phyloP scores from a whole-genome alignment of 1,140 invertebrate genomes.

The Microvelia longipes region DNA sequence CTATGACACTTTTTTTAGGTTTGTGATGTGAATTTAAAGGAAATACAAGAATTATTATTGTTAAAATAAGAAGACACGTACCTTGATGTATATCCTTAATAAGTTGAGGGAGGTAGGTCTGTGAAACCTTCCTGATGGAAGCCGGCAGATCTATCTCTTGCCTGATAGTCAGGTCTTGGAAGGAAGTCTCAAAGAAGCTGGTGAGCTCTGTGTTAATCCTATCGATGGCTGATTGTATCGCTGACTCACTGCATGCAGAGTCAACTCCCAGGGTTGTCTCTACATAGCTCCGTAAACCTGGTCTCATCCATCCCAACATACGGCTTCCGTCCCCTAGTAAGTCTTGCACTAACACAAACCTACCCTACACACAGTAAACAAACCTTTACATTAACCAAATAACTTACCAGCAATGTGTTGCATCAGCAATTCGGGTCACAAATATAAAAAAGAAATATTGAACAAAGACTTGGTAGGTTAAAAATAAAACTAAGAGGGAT shows the following conservation, averaged over 20 bases:
- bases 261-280: not conserved
- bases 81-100: not conserved
- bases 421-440: no score
- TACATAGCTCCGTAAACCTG: not conserved
- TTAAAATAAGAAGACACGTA: not conserved
- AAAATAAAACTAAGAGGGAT: no score
- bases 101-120: constrained; percentile 1
- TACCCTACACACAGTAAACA: no score
- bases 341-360: not conserved
- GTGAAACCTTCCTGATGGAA: constrained; percentile 22
- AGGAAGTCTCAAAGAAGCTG: constrained; percentile 8
- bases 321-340: not conserved
- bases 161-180: constrained; percentile 27
- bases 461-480: no score
- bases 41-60: not conserved
- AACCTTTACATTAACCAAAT: no score
- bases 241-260: not conserved
- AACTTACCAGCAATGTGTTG: no score
- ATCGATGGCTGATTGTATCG: not conserved
- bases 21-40: no score
- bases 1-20: no score
- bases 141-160: constrained; percentile 30
- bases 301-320: not conserved
- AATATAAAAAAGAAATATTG: no score
- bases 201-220: not conserved